These are phyloP conservation scores for Paramormyrops hopkinsi DNA, from an alignment of 2,797 vertebrate species.

Conservation along the genomic window DNA sequence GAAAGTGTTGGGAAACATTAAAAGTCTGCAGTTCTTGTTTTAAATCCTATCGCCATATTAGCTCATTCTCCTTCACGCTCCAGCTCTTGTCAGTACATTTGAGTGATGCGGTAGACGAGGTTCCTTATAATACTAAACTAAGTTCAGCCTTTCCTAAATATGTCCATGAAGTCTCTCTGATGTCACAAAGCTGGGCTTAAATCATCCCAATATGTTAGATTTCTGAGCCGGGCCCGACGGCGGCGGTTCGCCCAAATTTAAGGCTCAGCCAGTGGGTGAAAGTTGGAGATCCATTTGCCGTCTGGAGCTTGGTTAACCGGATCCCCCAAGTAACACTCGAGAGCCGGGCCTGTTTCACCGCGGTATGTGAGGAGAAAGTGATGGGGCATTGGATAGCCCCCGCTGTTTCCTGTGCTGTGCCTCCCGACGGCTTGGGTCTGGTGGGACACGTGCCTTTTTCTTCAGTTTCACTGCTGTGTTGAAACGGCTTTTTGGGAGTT, in stretches of 20 bases:
- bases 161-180: neutral
- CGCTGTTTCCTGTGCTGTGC: neutral
- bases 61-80: neutral
- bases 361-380: neutral
- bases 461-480: neutral
- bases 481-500: neutral
- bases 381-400: neutral
- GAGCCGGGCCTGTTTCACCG: neutral
- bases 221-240: neutral
- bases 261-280: neutral
- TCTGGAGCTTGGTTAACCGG: slow-evolving; percentile 11
- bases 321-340: neutral
- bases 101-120: neutral
- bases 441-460: neutral
- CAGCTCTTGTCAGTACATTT: neutral
- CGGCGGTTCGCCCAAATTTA: neutral
- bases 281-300: neutral
- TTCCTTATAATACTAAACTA: neutral
- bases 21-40: neutral
- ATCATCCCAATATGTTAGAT: neutral
- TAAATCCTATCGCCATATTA: neutral
- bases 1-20: neutral
- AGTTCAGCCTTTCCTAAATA: neutral
- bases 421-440: neutral
- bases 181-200: neutral